Conservation (phyloP, 2,797 vertebrate genomes). For the Odontamblyopus rebecca region DNA sequence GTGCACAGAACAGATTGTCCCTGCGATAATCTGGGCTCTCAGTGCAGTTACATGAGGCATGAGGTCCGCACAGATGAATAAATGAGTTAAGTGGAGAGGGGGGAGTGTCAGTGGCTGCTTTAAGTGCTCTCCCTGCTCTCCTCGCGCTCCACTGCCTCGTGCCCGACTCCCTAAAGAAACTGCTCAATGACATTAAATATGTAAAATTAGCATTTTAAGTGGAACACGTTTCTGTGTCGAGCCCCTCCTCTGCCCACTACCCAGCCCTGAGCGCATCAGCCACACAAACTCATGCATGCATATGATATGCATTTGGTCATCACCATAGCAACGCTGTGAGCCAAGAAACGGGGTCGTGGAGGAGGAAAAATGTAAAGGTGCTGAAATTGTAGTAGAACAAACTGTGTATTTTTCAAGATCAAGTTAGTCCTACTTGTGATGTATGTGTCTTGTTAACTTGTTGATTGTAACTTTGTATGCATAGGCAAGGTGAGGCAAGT, state of each 20-base stretch:
- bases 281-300: constrained; percentile 84
- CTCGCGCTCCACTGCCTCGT: constrained; percentile 49
- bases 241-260: constrained; percentile 53
- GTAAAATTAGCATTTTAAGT: constrained; percentile 83
- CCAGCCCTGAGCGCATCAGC: constrained; percentile 67
- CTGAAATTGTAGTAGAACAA: constrained; percentile 65
- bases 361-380: constrained; percentile 74
- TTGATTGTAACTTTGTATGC: not conserved
- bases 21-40: constrained; percentile 36
- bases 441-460: not conserved
- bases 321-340: constrained; percentile 81
- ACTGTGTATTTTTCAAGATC: constrained; percentile 65
- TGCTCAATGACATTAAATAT: constrained; percentile 81
- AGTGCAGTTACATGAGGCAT: constrained; percentile 52
- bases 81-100: constrained; percentile 73
- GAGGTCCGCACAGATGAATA: constrained; percentile 69
- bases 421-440: constrained; percentile 62
- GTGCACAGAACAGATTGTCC: constrained; percentile 22
- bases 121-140: constrained; percentile 64
- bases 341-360: constrained; percentile 35
- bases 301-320: constrained; percentile 88
- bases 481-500: too few species aligned
- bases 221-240: constrained; percentile 74
- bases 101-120: constrained; percentile 63
- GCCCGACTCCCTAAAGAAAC: constrained; percentile 68